phyloP scores from a whole-genome alignment of 2,797 vertebrate genomes.

The Pachyuromys duprasi region DNA sequence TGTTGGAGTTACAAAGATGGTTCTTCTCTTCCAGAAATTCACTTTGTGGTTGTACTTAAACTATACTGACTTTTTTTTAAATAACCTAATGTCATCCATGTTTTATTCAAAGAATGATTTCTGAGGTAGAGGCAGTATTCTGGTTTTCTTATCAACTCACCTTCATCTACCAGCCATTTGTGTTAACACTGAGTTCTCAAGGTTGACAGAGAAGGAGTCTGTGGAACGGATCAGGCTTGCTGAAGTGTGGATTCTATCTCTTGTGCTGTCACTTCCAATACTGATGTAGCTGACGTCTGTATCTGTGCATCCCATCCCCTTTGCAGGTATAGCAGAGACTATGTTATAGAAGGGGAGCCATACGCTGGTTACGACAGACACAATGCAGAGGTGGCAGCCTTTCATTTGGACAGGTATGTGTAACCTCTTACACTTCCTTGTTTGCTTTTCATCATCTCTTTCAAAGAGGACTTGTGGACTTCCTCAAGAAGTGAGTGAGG shows the following conservation, averaged over 20 bases:
- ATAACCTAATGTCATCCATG: not conserved
- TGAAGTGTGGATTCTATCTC: no score
- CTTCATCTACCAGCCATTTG: not conserved
- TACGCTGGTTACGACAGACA: slow-evolving; percentile 98
- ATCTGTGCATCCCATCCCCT: slow-evolving; percentile 35
- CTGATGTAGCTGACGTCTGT: not conserved
- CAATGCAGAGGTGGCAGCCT: slow-evolving; percentile 98
- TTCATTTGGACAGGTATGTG: slow-evolving; percentile 96
- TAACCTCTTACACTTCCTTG: not conserved
- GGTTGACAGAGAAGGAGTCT: not conserved
- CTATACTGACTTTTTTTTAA: not conserved
- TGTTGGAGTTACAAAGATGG: not conserved
- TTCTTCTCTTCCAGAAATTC: slow-evolving; percentile 51
- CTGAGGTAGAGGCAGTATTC: not conserved
- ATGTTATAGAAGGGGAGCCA: slow-evolving; percentile 97
- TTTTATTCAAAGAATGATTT: not conserved
- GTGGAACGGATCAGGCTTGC: not conserved
- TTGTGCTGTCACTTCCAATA: not conserved
- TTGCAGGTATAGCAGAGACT: slow-evolving; percentile 94
- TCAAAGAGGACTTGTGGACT: not conserved
- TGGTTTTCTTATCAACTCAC: not conserved
- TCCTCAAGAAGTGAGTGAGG: not conserved
- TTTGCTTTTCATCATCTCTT: slow-evolving; percentile 6
- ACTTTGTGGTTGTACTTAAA: not conserved
- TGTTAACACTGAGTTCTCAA: not conserved